phyloP scores from a whole-genome alignment of 37 sponge, comb jelly and placozoan genomes.

The Halichondria panicea region DNA sequence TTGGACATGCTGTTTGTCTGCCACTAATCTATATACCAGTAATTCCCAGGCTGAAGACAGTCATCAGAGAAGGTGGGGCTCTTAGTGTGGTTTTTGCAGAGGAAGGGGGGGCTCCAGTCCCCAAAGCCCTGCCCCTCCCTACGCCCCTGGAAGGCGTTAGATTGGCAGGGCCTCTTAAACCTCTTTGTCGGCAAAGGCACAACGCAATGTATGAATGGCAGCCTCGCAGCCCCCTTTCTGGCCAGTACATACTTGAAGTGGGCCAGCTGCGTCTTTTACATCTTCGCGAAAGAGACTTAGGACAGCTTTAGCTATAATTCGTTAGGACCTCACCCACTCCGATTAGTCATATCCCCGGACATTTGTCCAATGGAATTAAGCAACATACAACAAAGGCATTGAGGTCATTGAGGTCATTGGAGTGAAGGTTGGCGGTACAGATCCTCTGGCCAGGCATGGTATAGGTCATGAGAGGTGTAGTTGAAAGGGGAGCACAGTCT shows the following conservation, averaged over 20 bases:
- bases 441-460: not conserved
- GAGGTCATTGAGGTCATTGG: not conserved
- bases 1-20: too few species aligned
- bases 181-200: not conserved
- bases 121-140: too few species aligned
- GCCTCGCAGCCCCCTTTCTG: not conserved
- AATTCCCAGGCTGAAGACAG: too few species aligned
- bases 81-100: too few species aligned
- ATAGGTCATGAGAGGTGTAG: not conserved
- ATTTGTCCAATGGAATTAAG: conserved; percentile 10
- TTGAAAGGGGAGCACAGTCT: conserved; percentile 15
- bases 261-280: too few species aligned
- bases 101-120: too few species aligned
- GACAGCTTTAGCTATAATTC: conserved; percentile 16
- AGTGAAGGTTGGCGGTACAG: conserved; percentile 3
- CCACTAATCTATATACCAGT: too few species aligned
- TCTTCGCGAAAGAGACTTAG: conserved; percentile 9
- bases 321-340: conserved; percentile 14
- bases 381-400: conserved; percentile 21
- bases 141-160: too few species aligned
- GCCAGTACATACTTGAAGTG: too few species aligned
- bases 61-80: too few species aligned
- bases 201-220: not conserved
- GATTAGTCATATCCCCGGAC: conserved; percentile 8
- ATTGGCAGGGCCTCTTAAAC: not conserved